Conservation (phyloP, 1,140 invertebrate species). For the Magallana ariakensis region DNA sequence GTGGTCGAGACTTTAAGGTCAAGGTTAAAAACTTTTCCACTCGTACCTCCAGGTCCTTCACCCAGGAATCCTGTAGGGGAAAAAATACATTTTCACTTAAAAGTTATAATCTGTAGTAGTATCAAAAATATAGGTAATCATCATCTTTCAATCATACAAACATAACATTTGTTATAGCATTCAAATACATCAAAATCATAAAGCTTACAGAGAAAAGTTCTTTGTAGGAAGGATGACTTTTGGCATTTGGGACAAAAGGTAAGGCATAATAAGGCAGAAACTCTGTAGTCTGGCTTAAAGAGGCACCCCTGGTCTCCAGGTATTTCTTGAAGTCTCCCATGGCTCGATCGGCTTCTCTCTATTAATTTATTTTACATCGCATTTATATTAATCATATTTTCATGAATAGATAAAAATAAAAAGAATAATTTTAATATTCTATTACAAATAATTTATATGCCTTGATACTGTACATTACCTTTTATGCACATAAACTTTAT, state of each 20-base stretch:
- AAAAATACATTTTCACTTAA: not conserved
- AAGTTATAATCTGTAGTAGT: too few relatives aligned
- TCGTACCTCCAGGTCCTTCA: constrained; percentile 75
- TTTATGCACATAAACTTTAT: too few relatives aligned
- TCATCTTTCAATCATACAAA: too few relatives aligned
- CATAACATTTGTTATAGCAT: too few relatives aligned
- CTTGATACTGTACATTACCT: too few relatives aligned
- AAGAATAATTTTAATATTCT: too few relatives aligned
- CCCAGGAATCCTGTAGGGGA: constrained; percentile 77
- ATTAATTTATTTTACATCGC: not conserved
- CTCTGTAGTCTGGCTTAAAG: constrained; percentile 82
- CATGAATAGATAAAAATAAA: too few relatives aligned
- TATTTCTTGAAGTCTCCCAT: constrained; percentile 82
- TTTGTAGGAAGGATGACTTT: constrained; percentile 81
- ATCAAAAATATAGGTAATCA: too few relatives aligned
- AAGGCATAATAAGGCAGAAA: constrained; percentile 83
- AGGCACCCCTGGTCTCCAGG: constrained; percentile 81
- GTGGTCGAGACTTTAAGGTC: constrained; percentile 70
- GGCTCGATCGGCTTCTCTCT: constrained; percentile 70
- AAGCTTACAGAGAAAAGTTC: constrained; percentile 81
- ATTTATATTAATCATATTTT: too few relatives aligned
- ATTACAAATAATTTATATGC: too few relatives aligned
- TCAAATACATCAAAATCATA: too few relatives aligned
- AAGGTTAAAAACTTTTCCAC: constrained; percentile 78
- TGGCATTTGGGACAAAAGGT: constrained; percentile 83